phyloP scores from a whole-genome alignment of 1,140 invertebrate genomes.

The Lordiphosa collinella region DNA sequence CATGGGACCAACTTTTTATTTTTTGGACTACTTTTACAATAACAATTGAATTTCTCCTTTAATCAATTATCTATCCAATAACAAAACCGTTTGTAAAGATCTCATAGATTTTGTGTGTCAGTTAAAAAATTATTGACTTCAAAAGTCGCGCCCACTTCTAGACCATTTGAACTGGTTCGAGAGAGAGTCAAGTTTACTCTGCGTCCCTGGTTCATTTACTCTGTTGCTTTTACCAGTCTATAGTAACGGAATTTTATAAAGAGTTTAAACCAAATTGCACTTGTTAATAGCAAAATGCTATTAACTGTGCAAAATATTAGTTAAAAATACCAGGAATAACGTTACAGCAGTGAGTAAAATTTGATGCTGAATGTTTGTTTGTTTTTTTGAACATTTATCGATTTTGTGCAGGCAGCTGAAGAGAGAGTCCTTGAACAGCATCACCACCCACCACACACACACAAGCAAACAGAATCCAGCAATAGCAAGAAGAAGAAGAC shows the following conservation, averaged over 20 bases:
- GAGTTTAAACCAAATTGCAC: neutral
- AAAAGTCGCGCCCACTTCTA: neutral
- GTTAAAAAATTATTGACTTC: no score
- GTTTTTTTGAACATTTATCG: constrained; percentile 24
- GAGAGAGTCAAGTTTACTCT: no score
- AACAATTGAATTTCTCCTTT: no score
- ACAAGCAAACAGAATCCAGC: neutral
- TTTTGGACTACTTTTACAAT: no score
- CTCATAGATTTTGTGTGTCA: no score
- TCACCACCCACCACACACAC: constrained; percentile 10
- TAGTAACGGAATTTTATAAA: constrained; percentile 17
- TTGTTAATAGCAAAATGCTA: neutral
- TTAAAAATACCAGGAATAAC: neutral
- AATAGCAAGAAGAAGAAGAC: neutral
- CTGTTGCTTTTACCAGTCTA: constrained; percentile 8
- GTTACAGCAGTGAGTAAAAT: neutral
- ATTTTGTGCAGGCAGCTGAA: constrained; percentile 37
- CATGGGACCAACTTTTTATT: no score
- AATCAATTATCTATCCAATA: no score
- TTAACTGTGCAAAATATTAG: neutral
- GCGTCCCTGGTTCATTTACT: neutral
- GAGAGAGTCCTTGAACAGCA: constrained; percentile 28
- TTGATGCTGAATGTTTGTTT: constrained; percentile 27
- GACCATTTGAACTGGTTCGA: neutral
- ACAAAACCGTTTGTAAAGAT: no score